Evolutionary conservation across 2,113 vertebrate genomes (phyloP), one percentile per base, ranked within the genome.

Genomic region (Anser brachyrhynchus): DNA sequence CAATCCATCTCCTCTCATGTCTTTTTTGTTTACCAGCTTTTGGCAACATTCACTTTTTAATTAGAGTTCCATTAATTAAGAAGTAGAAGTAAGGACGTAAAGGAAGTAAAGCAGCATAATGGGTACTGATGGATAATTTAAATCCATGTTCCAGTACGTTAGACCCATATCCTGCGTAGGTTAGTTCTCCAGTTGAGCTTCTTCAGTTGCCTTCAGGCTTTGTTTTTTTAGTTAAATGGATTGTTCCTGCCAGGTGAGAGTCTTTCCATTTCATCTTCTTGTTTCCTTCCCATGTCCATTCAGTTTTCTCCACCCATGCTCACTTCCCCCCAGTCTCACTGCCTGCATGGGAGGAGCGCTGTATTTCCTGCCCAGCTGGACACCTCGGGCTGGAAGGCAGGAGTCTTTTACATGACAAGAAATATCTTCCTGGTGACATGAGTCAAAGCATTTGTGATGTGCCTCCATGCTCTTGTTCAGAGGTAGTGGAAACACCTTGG

Each of bases 321-420:
- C 54, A n/a, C 22, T 39, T 57, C 25, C 35, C 51, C 43, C 57
- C 52, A 25, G 44, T 58, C 61, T 79, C 12, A 1, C 43, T 70
- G 46, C 69, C 35, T 85, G n/a, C 16, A 23, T 89, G 91, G 93
- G 93, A 94, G 94, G 94, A 92, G 91, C 75, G 2, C 57, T 69
- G 37, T 11, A 8, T 76, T 81, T 91, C 92, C 86, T 75, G 89
- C 69, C 76, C 69, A 65, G 44, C 74, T 82, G 59, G 83, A 58
- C 52, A 81, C 1, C 65, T 33, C 74, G 69, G 55, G 29, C 67
- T 94, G 61, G 61, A 81, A 90, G 85, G 62, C 65, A 92, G 74
- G 84, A 90, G 15, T 22, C 86, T 41, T 66, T 25, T 23, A 33
- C 29, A 37, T 90, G 65, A 66, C 29, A 41, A 35, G 62, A 84